Percentiles rank a stretch among this genome's conserved stretches.
Evolutionary conservation across 2,113 vertebrate species (phyloP).

Genomic region (Polypterus senegalus): DNA sequence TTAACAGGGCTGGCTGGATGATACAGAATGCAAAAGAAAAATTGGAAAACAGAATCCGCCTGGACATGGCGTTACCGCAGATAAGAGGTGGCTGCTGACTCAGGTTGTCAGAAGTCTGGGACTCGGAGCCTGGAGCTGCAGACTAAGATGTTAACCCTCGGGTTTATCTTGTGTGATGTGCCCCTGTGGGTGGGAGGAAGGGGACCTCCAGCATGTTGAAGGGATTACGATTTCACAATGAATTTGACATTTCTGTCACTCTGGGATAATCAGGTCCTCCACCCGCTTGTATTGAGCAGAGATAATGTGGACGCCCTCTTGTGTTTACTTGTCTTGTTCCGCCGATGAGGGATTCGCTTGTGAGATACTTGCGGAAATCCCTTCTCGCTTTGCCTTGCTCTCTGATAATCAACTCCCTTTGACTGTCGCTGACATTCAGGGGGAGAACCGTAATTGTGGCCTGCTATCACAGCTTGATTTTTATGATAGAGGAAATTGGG

Average conservation of each 20-base stretch:
- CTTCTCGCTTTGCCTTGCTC: background rate
- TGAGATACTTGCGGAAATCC: background rate
- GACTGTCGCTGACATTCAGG: background rate
- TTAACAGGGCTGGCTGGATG: too few species aligned
- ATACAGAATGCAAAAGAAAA: too few species aligned
- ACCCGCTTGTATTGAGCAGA: constrained; percentile 25
- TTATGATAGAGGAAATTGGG: too few species aligned
- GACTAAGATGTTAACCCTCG: constrained; percentile 35
- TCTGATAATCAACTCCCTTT: background rate
- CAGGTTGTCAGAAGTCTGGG: constrained; percentile 32
- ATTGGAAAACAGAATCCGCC: constrained; percentile 12
- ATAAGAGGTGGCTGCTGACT: constrained; percentile 33
- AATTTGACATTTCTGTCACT: constrained; percentile 41
- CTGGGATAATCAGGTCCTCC: constrained; percentile 24
- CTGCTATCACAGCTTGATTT: too few species aligned
- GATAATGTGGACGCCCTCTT: constrained; percentile 29
- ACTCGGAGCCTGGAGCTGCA: background rate
- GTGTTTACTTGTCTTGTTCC: constrained; percentile 22
- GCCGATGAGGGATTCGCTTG: constrained; percentile 10
- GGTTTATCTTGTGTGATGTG: constrained; percentile 35
- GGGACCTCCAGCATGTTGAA: constrained; percentile 17
- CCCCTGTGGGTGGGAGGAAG: too few species aligned
- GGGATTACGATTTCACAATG: constrained; percentile 45
- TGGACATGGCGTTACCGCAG: constrained; percentile 40
- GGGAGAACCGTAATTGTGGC: too few species aligned